Base-by-base conservation (phyloP, 2,113 vertebrate genomes). In the Hemicordylus capensis region DNA sequence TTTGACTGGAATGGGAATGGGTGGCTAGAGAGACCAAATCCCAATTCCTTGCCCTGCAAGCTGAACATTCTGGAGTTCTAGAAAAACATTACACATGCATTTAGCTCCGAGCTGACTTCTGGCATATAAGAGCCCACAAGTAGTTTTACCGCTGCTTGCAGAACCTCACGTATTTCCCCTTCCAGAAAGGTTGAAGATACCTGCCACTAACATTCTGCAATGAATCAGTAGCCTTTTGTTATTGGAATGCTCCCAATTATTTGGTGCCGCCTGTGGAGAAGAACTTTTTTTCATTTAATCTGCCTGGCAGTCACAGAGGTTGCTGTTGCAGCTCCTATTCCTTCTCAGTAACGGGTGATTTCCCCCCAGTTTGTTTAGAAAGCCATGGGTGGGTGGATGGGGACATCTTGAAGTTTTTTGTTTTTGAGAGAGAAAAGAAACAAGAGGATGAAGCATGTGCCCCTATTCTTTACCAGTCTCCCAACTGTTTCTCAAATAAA, bases 1-100 rank as follows among this genome's bases (percentile, higher is more conserved):
- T 51, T 79, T 66, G 89, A 80, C 39, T 42, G 82, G 69, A 22
- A 73, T 85, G 34, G 83, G 78, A 54, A 54, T 77, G 10, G 69
- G 14, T 22, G 87, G 69, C 2, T 7, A 4, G 1, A 51, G 80
- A 26, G 14, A 31, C 48, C 83, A 87, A 63, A 76, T 1, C 11
- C 0, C 6, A 4, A 14, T 39, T 84, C 12, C 81, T 58, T 76
- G 19, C 83, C 59, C 48, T 88, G 46, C 4, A 20, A 54, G 74
- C 24, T 83, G 42, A 80, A 51, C 46, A 31, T 80, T 31, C 39
- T 72, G 76, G 76, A 54, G n/a, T 80, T 80, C n/a, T 51, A 72
- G 58, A 31, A 79, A 79, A 80, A n/a, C n/a, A 63, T 85, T 42
- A 37, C 34, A 34, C 51, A 74, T 70, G 64, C 58, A 63, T 75